A percentile compares a stretch with the other conserved stretches of the same genome.
These are phyloP conservation scores for Tinea semifulvella DNA, from an alignment of 2,888 invertebrate genomes.

Conservation along the genomic window DNA sequence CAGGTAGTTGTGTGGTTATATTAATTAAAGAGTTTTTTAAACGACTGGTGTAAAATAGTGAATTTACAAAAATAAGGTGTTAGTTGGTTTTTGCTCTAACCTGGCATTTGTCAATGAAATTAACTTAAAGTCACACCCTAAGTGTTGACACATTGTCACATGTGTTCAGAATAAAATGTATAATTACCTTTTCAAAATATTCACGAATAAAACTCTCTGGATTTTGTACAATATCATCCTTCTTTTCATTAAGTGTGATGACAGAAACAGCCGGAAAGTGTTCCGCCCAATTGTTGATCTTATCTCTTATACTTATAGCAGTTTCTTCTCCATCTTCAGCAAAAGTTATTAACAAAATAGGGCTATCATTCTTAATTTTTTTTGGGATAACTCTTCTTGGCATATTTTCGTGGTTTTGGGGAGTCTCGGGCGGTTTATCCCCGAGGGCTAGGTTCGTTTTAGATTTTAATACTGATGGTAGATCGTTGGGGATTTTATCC, in stretches of 20 bases:
- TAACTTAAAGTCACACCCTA: too few species aligned
- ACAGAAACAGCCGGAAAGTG: constrained; percentile 39
- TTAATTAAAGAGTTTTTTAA: too few species aligned
- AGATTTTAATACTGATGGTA: constrained; percentile 42
- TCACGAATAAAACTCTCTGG: constrained; percentile 65
- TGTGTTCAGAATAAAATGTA: too few species aligned
- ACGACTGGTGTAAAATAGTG: too few species aligned
- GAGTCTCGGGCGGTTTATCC: constrained; percentile 29
- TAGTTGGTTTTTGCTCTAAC: too few species aligned
- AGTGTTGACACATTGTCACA: too few species aligned
- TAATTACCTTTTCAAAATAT: constrained; percentile 66
- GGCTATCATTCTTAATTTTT: constrained; percentile 32
- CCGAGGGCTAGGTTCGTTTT: constrained; percentile 36
- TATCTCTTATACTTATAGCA: constrained; percentile 52
- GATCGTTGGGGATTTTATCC: constrained; percentile 41
- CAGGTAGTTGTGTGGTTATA: too few species aligned
- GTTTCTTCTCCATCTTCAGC: constrained; percentile 59
- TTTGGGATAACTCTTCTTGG: constrained; percentile 24
- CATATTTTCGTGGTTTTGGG: too few species aligned
- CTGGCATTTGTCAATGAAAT: too few species aligned
- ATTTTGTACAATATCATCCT: constrained; percentile 57
- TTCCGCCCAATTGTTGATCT: constrained; percentile 54
- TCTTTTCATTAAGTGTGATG: constrained; percentile 54
- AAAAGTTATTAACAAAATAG: constrained; percentile 60
- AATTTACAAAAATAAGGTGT: too few species aligned